These are phyloP conservation scores for Numenius phaeopus DNA, from an alignment of 2,797 vertebrate genomes.

Conservation along the genomic window DNA sequence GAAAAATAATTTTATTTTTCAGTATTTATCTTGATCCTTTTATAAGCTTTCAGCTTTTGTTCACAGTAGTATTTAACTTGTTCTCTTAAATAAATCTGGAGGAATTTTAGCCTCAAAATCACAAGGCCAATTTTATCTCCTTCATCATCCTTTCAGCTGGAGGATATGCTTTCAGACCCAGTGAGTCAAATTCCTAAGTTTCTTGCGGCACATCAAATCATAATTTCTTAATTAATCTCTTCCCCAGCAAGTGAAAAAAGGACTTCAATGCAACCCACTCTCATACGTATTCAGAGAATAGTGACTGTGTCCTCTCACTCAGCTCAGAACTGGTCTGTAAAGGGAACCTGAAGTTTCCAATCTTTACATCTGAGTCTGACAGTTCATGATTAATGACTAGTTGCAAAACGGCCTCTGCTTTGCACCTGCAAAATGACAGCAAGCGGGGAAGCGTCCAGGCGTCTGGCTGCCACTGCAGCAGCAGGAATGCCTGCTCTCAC, in stretches of 20 bases:
- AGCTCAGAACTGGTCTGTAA: neutral
- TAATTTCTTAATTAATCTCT: constrained; percentile 10
- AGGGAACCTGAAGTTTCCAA: neutral
- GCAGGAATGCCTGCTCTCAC: neutral
- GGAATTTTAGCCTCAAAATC: constrained; percentile 42
- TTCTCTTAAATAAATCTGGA: constrained; percentile 68
- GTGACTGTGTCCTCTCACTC: neutral
- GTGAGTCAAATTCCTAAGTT: constrained; percentile 29
- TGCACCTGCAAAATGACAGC: neutral
- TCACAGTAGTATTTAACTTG: constrained; percentile 38
- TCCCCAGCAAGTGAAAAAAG: neutral
- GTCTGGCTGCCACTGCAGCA: neutral
- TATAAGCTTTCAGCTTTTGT: constrained; percentile 53
- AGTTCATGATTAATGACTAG: neutral
- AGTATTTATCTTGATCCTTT: constrained; percentile 72
- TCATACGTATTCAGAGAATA: neutral
- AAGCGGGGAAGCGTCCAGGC: neutral
- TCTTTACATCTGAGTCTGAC: neutral
- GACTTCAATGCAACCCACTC: neutral
- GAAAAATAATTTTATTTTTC: constrained; percentile 68
- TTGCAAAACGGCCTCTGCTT: neutral
- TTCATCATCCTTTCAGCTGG: neutral
- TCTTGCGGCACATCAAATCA: neutral
- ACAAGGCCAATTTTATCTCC: constrained; percentile 29
- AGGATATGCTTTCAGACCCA: constrained; percentile 26